Percentiles rank a stretch among this genome's conserved stretches.
Conservation (phyloP, 35 echinoderm and acorn worm species). For the Acanthaster planci region DNA sequence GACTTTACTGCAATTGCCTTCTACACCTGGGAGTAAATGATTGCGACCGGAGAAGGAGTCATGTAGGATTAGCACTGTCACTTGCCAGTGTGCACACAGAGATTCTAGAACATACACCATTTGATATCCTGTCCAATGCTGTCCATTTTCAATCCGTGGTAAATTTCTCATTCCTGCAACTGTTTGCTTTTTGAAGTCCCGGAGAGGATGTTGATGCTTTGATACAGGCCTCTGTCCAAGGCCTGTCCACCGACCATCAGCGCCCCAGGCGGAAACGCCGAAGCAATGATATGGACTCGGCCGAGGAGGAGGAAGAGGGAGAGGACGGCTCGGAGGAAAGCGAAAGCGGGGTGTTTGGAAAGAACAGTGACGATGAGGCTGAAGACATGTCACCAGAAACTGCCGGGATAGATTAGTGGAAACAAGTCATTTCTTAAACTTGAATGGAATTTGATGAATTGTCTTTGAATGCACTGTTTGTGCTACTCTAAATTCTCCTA, state of each 20-base stretch:
- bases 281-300: slow-evolving; percentile 15
- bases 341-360: background rate
- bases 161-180: slow-evolving; percentile 13
- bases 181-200: background rate
- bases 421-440: too few relatives aligned
- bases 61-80: too few relatives aligned
- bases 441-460: too few relatives aligned
- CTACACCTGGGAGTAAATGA: too few relatives aligned
- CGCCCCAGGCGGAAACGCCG: slow-evolving; percentile 30
- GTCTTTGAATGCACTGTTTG: too few relatives aligned
- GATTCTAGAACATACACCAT: too few relatives aligned
- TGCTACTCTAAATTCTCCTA: too few relatives aligned
- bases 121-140: too few relatives aligned
- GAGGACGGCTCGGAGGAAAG: slow-evolving; percentile 17
- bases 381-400: background rate
- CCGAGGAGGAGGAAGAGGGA: slow-evolving; percentile 43
- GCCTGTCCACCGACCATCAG: slow-evolving; percentile 8
- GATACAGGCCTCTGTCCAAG: background rate
- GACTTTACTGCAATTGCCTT: too few relatives aligned
- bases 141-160: too few relatives aligned
- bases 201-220: background rate
- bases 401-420: background rate
- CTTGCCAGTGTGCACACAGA: too few relatives aligned
- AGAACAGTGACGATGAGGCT: background rate
- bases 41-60: too few relatives aligned